Evolutionary conservation across 1,140 invertebrate genomes (phyloP).

Genomic region (Anadara kagoshimensis): DNA sequence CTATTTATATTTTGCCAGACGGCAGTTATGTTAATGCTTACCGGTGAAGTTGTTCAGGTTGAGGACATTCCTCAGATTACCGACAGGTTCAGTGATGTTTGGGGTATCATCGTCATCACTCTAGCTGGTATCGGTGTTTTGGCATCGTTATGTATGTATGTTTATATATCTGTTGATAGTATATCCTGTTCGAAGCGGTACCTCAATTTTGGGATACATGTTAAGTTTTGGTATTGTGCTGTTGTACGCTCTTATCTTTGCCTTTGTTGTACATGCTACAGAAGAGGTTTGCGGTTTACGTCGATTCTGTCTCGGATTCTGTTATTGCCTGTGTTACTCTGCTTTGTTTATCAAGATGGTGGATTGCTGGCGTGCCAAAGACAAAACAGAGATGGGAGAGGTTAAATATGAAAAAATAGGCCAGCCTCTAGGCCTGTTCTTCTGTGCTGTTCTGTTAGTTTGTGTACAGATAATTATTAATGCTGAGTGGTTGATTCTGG

Average conservation of each 20-base stretch:
- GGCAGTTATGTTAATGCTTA: constrained; percentile 66
- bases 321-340: constrained; percentile 74
- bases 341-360: constrained; percentile 76
- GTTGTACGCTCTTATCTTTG: constrained; percentile 74
- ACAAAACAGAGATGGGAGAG: constrained; percentile 63
- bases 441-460: constrained; percentile 70
- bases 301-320: constrained; percentile 72
- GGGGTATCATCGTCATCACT: constrained; percentile 73
- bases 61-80: constrained; percentile 54
- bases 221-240: constrained; percentile 74
- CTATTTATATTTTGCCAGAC: constrained; percentile 55
- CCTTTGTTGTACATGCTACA: constrained; percentile 75
- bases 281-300: constrained; percentile 73
- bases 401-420: constrained; percentile 69
- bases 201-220: constrained; percentile 75
- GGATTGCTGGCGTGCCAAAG: constrained; percentile 71
- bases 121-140: constrained; percentile 69
- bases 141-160: constrained; percentile 68
- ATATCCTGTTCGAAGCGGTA: constrained; percentile 74
- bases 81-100: constrained; percentile 71
- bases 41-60: constrained; percentile 53
- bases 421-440: constrained; percentile 72
- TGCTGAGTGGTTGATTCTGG: constrained; percentile 74
- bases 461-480: constrained; percentile 75
- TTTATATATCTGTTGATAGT: constrained; percentile 75